A percentile compares a stretch with the other conserved stretches of the same genome.
These are phyloP conservation scores for Lapara coniferarum DNA, from an alignment of 2,888 invertebrate species.

Conservation along the genomic window DNA sequence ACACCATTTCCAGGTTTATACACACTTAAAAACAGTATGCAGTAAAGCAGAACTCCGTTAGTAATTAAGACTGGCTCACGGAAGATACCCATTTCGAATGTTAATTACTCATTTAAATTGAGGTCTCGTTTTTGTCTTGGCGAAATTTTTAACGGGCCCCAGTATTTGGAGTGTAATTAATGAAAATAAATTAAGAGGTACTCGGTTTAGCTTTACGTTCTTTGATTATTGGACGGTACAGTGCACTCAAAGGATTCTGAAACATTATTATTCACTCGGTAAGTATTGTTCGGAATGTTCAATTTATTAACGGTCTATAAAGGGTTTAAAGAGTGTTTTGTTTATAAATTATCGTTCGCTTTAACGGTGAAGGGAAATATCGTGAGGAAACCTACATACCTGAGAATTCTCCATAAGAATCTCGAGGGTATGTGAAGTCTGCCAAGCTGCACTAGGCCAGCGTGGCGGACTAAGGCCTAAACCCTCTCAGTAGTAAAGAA, in stretches of 20 bases:
- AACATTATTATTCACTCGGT: not conserved
- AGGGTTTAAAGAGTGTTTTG: no score
- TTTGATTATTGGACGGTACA: slow-evolving; percentile 14
- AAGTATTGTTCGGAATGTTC: not conserved
- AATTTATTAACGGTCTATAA: not conserved
- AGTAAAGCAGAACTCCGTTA: not conserved
- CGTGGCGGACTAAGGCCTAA: no score
- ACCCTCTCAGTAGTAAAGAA: no score
- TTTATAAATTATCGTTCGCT: no score
- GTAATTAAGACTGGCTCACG: slow-evolving; percentile 4
- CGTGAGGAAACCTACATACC: no score
- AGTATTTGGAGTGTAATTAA: slow-evolving; percentile 24
- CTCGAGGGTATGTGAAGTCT: no score
- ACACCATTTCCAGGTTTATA: slow-evolving; percentile 9
- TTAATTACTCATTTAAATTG: slow-evolving; percentile 27
- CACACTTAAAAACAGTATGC: slow-evolving; percentile 15
- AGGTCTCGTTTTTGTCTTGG: slow-evolving; percentile 19
- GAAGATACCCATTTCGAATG: slow-evolving; percentile 14
- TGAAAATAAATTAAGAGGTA: slow-evolving; percentile 28
- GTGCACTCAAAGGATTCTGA: not conserved
- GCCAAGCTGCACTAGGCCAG: no score
- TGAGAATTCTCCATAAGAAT: no score
- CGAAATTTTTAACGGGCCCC: slow-evolving; percentile 21
- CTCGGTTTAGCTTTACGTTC: slow-evolving; percentile 13
- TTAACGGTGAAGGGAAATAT: no score